Percentiles rank a stretch among this genome's conserved stretches.
Conservation (phyloP, 1,140 invertebrate genomes). For the Hirudo medicinalis region DNA sequence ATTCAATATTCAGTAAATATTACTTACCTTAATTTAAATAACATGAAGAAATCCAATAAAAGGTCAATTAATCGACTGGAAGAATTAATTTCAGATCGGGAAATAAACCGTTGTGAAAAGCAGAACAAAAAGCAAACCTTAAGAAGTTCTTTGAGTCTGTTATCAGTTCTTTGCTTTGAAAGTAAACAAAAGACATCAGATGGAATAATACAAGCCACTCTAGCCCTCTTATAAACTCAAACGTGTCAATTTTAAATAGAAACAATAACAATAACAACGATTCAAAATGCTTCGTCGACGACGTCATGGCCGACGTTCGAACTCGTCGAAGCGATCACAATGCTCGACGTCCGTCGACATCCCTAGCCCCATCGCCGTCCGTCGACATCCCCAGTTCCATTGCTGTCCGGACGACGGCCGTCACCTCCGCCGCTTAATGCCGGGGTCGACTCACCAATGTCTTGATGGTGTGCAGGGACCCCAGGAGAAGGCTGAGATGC, state of each 20-base stretch:
- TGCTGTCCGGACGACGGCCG: neutral
- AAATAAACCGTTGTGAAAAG: neutral
- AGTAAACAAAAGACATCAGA: neutral
- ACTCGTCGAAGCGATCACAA: too few relatives aligned
- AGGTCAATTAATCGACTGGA: neutral
- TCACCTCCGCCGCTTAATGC: neutral
- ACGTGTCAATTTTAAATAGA: too few relatives aligned
- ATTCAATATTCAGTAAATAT: too few relatives aligned
- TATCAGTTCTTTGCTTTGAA: conserved; percentile 9
- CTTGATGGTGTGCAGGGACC: conserved; percentile 65
- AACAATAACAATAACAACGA: too few relatives aligned
- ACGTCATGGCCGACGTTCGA: too few relatives aligned
- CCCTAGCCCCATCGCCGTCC: too few relatives aligned
- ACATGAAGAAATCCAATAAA: neutral
- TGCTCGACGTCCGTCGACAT: too few relatives aligned
- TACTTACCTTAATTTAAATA: neutral
- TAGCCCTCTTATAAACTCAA: too few relatives aligned
- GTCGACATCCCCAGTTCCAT: neutral
- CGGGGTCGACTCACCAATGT: conserved; percentile 50
- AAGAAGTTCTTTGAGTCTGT: conserved; percentile 1
- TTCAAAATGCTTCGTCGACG: neutral
- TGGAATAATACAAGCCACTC: too few relatives aligned
- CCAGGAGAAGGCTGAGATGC: conserved; percentile 59
- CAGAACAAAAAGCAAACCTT: neutral
- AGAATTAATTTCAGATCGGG: neutral